Percentiles rank a stretch among this genome's conserved stretches.
Evolutionary conservation across 2,888 invertebrate species (phyloP).

Genomic region (Protonemura montana): DNA sequence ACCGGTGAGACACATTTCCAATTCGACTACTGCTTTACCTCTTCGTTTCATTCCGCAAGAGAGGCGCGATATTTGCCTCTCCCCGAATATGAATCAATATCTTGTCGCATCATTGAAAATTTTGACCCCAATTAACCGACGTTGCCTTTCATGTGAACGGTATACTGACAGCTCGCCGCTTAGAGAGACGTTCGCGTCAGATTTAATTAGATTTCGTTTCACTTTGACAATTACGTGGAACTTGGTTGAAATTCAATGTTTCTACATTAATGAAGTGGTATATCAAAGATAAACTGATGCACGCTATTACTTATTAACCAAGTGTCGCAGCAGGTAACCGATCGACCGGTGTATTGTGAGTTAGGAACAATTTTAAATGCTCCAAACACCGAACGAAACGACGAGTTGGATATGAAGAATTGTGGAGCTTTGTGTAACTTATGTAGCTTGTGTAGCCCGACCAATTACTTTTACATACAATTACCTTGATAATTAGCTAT

Average conservation of each 20-base stretch:
- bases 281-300: background rate
- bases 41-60: conserved; percentile 48
- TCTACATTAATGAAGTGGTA: background rate
- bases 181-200: background rate
- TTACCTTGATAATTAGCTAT: too few relatives aligned
- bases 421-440: too few relatives aligned
- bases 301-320: background rate
- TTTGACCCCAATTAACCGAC: background rate
- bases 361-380: too few relatives aligned
- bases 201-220: conserved; percentile 12
- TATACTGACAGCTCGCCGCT: background rate
- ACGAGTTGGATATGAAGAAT: too few relatives aligned
- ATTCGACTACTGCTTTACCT: background rate
- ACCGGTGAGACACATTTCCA: conserved; percentile 68
- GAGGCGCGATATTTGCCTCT: background rate
- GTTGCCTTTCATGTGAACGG: background rate
- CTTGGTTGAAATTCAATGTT: background rate
- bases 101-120: background rate
- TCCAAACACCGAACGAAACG: too few relatives aligned
- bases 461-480: too few relatives aligned
- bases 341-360: too few relatives aligned
- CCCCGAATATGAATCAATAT: conserved; percentile 15
- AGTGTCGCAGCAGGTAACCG: background rate
- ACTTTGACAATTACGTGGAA: background rate
- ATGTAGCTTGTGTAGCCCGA: too few relatives aligned